phyloP scores from a whole-genome alignment of 2,113 vertebrate genomes.

The Strigops habroptila region DNA sequence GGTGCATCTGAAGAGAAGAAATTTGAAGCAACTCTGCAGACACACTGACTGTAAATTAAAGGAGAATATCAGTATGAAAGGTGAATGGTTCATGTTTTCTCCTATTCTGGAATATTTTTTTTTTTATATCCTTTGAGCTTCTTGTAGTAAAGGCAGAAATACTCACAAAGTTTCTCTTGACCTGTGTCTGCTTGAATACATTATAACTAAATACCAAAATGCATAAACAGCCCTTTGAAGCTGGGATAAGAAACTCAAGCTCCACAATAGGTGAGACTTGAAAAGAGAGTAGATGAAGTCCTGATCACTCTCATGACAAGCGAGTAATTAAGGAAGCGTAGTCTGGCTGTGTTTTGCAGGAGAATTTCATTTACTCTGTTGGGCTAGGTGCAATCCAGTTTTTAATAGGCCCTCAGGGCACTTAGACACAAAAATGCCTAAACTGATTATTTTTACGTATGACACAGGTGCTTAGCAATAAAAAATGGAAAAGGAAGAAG shows the following conservation, averaged over 20 bases:
- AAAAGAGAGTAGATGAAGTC: neutral
- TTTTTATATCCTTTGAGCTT: neutral
- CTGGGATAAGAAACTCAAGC: neutral
- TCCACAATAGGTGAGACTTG: neutral
- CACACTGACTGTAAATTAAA: neutral
- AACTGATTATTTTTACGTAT: neutral
- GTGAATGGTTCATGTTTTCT: constrained; percentile 20
- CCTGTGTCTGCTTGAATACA: neutral
- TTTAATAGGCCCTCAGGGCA: neutral
- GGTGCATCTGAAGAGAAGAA: neutral
- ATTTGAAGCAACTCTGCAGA: neutral
- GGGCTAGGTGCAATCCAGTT: neutral
- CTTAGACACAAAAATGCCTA: neutral
- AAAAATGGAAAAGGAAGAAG: neutral
- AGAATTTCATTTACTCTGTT: neutral
- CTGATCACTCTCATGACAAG: neutral
- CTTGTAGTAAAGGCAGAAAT: neutral
- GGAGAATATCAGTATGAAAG: neutral
- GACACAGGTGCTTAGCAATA: neutral
- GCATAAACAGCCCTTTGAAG: neutral
- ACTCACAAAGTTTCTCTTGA: neutral
- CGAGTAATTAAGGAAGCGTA: neutral
- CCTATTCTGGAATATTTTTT: neutral
- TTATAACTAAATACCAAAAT: neutral
- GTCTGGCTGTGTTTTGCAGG: neutral